These are phyloP conservation scores for Drosophila pachea DNA, from an alignment of 1,140 invertebrate genomes.

Conservation along the genomic window DNA sequence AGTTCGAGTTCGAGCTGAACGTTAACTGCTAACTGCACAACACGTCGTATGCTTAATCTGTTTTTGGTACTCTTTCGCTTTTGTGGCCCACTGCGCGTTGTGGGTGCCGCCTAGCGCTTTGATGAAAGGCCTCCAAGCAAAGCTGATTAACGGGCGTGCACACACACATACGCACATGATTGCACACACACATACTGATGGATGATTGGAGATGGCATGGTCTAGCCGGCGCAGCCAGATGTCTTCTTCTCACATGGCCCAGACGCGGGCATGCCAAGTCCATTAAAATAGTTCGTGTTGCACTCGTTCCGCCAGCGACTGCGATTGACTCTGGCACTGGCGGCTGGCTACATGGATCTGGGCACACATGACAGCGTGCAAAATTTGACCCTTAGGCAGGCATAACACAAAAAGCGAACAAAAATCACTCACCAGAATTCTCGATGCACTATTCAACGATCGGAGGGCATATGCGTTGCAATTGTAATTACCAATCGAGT, in stretches of 20 bases:
- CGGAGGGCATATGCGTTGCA: conserved; percentile 8
- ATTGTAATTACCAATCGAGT: too few species aligned
- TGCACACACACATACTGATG: conserved; percentile 4
- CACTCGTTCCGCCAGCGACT: conserved; percentile 61
- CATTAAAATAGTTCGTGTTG: conserved; percentile 76
- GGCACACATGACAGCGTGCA: conserved; percentile 63
- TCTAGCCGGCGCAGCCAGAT: conserved; percentile 48
- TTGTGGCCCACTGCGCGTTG: conserved; percentile 29
- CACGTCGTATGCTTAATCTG: conserved; percentile 74
- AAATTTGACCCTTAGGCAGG: conserved; percentile 59
- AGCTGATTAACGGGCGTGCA: conserved; percentile 61
- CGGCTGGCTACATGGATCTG: conserved; percentile 36
- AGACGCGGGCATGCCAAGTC: conserved; percentile 59
- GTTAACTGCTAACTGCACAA: conserved; percentile 68
- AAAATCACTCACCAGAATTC: conserved; percentile 6
- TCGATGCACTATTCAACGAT: conserved; percentile 14
- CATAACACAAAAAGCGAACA: conserved; percentile 38
- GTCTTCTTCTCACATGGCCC: conserved; percentile 70
- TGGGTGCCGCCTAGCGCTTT: conserved; percentile 61
- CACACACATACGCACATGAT: conserved; percentile 2
- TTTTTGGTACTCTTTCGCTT: conserved; percentile 8
- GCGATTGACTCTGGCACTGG: conserved; percentile 6
- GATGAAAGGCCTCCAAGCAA: conserved; percentile 70
- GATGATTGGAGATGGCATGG: conserved; percentile 32
- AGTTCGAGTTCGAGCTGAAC: conserved; percentile 16